phyloP scores from a whole-genome alignment of 64 coral and sea anemone genomes.

The Pachyseris speciosa region DNA sequence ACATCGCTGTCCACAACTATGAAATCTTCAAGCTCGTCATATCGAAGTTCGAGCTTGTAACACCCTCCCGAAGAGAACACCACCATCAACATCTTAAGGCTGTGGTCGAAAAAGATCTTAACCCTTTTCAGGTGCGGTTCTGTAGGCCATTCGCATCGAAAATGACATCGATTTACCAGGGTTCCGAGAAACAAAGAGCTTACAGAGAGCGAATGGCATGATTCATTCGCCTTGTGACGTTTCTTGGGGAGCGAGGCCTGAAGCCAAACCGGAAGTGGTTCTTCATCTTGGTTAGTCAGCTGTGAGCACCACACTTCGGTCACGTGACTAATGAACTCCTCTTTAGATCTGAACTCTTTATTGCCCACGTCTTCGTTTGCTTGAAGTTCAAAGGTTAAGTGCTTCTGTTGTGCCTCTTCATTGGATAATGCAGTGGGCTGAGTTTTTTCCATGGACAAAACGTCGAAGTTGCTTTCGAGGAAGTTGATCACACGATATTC shows the following conservation, averaged over 20 bases:
- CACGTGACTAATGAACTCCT: constrained; percentile 46
- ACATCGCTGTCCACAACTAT: constrained; percentile 41
- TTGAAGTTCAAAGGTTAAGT: constrained; percentile 24
- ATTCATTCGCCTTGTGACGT: neutral
- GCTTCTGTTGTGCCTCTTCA: neutral
- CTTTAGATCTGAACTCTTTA: constrained; percentile 30
- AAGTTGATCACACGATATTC: neutral
- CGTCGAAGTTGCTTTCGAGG: constrained; percentile 21
- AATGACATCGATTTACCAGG: constrained; percentile 62
- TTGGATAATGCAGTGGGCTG: neutral
- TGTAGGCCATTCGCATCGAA: constrained; percentile 66
- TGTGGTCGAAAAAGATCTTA: constrained; percentile 89
- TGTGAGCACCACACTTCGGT: constrained; percentile 2
- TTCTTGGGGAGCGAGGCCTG: neutral
- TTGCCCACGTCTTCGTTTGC: neutral
- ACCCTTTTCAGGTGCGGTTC: neutral
- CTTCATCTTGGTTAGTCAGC: neutral
- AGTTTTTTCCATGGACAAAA: neutral
- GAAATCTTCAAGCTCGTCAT: constrained; percentile 73
- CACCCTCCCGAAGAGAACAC: constrained; percentile 3
- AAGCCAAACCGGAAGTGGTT: constrained; percentile 44
- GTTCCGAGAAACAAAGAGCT: constrained; percentile 64
- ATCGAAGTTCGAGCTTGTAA: constrained; percentile 86
- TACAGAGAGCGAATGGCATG: constrained; percentile 45
- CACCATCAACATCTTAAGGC: constrained; percentile 67